Base-by-base conservation (phyloP, 1,140 invertebrate species). In the Andrena cerasifolii region DNA sequence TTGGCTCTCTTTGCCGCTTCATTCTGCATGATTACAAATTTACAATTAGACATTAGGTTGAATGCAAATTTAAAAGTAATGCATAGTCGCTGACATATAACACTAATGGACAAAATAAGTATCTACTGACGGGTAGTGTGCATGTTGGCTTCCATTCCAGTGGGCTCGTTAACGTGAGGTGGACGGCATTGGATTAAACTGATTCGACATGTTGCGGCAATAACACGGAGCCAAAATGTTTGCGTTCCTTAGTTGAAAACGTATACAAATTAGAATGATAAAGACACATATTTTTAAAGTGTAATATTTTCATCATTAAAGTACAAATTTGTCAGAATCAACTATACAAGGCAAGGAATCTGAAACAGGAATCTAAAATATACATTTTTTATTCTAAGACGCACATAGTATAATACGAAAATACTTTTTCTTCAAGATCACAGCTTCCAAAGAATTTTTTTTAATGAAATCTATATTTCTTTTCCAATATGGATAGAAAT, bases 131-230 rank as follows among this genome's bases (percentile, higher is more conserved):
- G 43, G 36, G 61, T 65, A 61, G 56, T 10, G 10, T 61, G 65
- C 54, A 58, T 72, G 54, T 80, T 78, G 73, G 59, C 36, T 83
- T 85, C 75, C 81, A 83, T 80, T 85, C 76, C 83, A 82, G 56
- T 80, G 76, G 77, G 80, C 78, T 85, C 78, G 62, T 87, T 82
- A 90, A 85, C 80, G 82, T 80, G 87, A 89, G 81, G 81, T 90
- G 90, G 91, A 92, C 90, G 91, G 90, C 87, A 90, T 89, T 90
- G 85, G 86, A 83, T 89, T 88, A 84, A 85, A 84, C 81, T 86
- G 86, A 85, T 82, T 90, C 83, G 86, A 89, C 88, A 89, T 88
- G 66, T 87, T 89, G 71, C 88, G 88, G 82, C 81, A 88, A 67
- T 88, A 90, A 72, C 80, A 88, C 26, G 86, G 82, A 70, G 78